Evolutionary conservation across 23 tunicate species (phyloP), one percentile per base, ranked within the genome.

Genomic region (Halocynthia roretzi): DNA sequence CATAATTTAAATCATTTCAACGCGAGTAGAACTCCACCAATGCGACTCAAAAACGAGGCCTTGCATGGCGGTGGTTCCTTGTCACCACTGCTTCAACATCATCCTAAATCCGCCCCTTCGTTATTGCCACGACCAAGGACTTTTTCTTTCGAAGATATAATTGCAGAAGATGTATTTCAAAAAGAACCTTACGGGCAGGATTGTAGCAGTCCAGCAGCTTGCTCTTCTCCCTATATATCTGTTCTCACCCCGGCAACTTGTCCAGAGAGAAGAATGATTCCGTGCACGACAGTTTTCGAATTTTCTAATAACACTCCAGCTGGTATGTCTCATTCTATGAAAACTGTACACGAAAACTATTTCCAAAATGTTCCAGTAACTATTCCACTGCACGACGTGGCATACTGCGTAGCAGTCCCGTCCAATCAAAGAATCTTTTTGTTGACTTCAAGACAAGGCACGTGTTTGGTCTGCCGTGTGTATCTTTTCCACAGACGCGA

Each of bases 321-420:
- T 65, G 22, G 31, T 40, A 5, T 40, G 31, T 40, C 22, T 11
- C 10, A 40, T 5, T 20, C 22, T 48, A 40, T 65, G 48, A 48
- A 40, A 20, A 9, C 70, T 48, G 31, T 65, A 48, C 70, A 40
- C 19, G 70, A 65, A 65, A 65, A 12, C 31, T 15, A 52, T 5
- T 53, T 51, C 15, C 66, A 68, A 57, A 21, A 55, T 17, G n/a
- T 53, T 7, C 18, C 56, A 19, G 76, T 61, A 48, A 81, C 50
- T 5, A 61, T 81, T 10, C 70, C 64, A 9, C 83, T 87, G 7
- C 93, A 87, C 83, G 86, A 87, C n/a, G 74, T 87, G 20, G 93
- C 93, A 6, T 87, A 87, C 53, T 87, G 93, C 66, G 93, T 87
- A 31, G 82, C 93, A 0, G 80, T 87, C 8, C 93, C 93, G 6